These are phyloP conservation scores for Neotoma lepida DNA, from an alignment of 2,113 vertebrate species.

Conservation along the genomic window DNA sequence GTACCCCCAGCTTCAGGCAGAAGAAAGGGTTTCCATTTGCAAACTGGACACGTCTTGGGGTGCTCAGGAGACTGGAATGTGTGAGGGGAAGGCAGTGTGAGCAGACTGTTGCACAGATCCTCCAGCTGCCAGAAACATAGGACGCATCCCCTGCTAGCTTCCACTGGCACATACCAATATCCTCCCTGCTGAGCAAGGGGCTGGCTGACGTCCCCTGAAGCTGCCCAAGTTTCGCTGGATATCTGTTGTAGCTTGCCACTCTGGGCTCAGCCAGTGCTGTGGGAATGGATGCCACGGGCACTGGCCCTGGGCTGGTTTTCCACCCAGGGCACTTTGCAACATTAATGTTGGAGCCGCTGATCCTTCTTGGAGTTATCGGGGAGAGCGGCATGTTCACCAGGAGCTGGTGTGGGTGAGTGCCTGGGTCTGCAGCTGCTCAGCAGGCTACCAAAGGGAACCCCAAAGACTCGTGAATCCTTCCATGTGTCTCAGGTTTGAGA, in stretches of 20 bases:
- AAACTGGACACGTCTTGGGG: neutral
- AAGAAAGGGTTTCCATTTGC: neutral
- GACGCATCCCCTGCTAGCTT: too few species aligned
- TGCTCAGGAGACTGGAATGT: neutral
- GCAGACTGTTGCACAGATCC: neutral
- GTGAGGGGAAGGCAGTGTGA: neutral
- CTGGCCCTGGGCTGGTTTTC: neutral
- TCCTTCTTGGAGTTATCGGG: constrained; percentile 57
- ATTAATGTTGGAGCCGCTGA: neutral
- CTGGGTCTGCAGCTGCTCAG: rapidly evolving
- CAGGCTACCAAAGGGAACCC: neutral
- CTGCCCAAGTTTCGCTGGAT: neutral
- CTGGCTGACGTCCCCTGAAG: neutral
- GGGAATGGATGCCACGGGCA: too few species aligned
- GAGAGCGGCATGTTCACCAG: neutral
- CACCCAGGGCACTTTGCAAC: neutral
- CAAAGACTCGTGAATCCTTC: neutral
- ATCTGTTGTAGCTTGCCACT: neutral
- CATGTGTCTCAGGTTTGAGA: neutral
- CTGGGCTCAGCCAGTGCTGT: neutral
- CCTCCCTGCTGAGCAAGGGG: neutral
- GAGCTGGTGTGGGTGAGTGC: neutral
- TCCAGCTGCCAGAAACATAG: neutral
- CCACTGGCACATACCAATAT: rapidly evolving
- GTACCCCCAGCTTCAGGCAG: neutral